phyloP scores from a whole-genome alignment of 2,797 vertebrate genomes.

The Nasua narica region DNA sequence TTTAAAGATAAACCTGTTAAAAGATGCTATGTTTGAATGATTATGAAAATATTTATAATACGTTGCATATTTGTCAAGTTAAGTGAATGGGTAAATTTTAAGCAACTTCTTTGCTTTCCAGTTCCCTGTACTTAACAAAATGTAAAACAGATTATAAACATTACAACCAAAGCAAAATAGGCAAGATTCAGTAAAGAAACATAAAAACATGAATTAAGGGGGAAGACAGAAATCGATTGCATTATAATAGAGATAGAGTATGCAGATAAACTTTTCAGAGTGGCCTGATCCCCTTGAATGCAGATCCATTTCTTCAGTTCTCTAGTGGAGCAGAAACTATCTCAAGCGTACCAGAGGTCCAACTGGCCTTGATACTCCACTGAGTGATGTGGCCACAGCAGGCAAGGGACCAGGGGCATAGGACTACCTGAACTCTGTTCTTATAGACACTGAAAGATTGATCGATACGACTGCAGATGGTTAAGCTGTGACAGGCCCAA shows the following conservation, averaged over 20 bases:
- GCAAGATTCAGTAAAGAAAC: background rate
- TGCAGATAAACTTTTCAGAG: background rate
- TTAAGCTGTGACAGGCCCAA: background rate
- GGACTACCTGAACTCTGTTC: background rate
- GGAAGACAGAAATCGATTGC: background rate
- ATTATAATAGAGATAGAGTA: background rate
- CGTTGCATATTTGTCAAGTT: background rate
- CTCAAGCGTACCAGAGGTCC: fast-evolving
- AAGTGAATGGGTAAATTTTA: background rate
- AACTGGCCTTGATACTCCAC: background rate
- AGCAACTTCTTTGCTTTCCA: background rate
- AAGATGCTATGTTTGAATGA: background rate
- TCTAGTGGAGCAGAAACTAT: too few relatives aligned
- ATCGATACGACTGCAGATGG: background rate
- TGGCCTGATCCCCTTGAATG: background rate
- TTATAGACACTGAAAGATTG: background rate
- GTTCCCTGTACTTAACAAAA: background rate
- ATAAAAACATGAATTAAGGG: background rate
- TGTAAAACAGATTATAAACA: background rate
- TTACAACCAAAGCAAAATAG: background rate
- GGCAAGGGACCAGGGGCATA: too few relatives aligned
- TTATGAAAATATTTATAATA: background rate
- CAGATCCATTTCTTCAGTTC: background rate
- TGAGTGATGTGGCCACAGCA: fast-evolving
- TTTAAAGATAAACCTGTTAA: background rate